phyloP scores from a whole-genome alignment of 2,888 invertebrate genomes.

The Mesoligia furuncula region DNA sequence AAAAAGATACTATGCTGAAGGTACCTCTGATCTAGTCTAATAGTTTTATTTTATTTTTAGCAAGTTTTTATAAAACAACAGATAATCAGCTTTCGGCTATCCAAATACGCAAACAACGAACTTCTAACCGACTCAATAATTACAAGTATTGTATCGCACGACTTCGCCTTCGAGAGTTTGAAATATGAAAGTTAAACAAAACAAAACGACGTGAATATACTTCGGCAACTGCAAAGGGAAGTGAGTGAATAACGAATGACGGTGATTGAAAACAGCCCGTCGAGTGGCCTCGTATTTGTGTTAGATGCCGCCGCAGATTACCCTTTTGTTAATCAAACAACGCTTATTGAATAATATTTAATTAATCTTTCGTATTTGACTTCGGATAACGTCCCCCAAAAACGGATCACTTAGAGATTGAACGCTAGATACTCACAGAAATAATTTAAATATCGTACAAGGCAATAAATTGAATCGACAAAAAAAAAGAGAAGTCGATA shows the following conservation, averaged over 20 bases:
- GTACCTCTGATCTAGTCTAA: conserved; percentile 52
- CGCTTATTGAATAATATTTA: conserved; percentile 89
- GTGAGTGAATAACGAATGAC: conserved; percentile 89
- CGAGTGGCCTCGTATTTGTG: conserved; percentile 86
- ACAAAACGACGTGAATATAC: conserved; percentile 84
- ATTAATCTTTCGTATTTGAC: conserved; percentile 88
- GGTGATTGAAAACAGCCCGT: conserved; percentile 88
- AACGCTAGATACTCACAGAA: conserved; percentile 64
- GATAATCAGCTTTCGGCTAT: conserved; percentile 74
- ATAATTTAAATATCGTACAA: conserved; percentile 65
- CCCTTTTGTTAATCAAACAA: conserved; percentile 89
- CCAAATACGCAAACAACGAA: conserved; percentile 74
- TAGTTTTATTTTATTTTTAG: conserved; percentile 47
- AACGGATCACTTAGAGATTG: conserved; percentile 67
- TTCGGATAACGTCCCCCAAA: conserved; percentile 75
- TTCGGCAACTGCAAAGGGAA: conserved; percentile 88
- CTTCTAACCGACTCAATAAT: conserved; percentile 82
- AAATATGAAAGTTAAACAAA: conserved; percentile 89
- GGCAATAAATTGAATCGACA: conserved; percentile 53
- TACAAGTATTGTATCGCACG: conserved; percentile 82
- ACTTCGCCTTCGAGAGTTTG: conserved; percentile 78
- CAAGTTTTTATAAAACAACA: conserved; percentile 46
- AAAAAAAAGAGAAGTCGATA: conserved; percentile 59
- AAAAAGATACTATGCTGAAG: conserved; percentile 61
- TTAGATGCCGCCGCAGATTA: conserved; percentile 90